Base-by-base conservation (phyloP, 2,113 vertebrate species). In the Suncus etruscus region DNA sequence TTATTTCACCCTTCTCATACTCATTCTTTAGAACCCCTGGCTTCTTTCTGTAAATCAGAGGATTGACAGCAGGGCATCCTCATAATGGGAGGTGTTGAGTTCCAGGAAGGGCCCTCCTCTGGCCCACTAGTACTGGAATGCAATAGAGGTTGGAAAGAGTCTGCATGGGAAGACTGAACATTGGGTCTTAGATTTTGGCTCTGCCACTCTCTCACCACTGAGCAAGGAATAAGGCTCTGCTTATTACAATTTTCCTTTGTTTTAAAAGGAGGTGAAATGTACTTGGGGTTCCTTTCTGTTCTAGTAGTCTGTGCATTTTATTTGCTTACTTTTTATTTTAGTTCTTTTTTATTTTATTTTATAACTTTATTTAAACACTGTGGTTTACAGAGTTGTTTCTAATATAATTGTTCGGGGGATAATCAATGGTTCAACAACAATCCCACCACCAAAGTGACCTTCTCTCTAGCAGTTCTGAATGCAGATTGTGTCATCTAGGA, bases 41-140 rank as follows among this genome's bases (percentile, higher is more conserved):
- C 83, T 39, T 39, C 18, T 16, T 54, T 90, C 85, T 92, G 32
- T 91, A 95, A 95, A 89, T 96, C 79, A 79, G 85, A 29, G 4
- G 12, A 25, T 83, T 24, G 75, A 89, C 87, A 8, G 75, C 70
- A 66, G 90, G 75, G 50, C 82, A 69, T 61, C 72, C 92, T 66
- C 85, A 66, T 72, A 69, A 10, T 63, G 24, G 72, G 85, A 94
- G 72, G 63, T 50, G 47, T 85, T 82, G 78, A 63, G 61, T 93
- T 24, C 82, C 74, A 86, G 79, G 82, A 93, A 75, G 3, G 47
- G 25, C 45, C 54, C 68, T 79, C 24, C 66, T 39, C 6, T 8
- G 82, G n/a, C 22, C n/a, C 25, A 27, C 8, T 45, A 47, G 70
- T 50, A 25, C 48, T 74, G 54, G 45, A 88, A 94, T 86, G 39